Conservation (phyloP, 2,888 invertebrate genomes). For the Cephus runcator region DNA sequence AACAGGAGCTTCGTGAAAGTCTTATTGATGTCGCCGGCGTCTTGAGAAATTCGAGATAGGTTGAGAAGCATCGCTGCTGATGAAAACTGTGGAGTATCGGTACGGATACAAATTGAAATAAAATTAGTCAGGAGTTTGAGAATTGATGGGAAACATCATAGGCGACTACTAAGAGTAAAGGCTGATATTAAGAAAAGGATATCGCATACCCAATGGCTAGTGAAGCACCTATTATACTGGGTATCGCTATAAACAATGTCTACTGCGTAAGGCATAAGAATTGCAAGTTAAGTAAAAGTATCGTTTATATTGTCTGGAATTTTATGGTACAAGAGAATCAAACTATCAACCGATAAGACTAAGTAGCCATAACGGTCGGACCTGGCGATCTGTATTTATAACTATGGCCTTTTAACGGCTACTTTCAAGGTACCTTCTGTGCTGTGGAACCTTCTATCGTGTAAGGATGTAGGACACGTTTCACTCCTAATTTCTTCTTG, state of each 20-base stretch:
- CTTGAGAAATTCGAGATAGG: neutral
- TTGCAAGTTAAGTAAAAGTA: neutral
- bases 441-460: neutral
- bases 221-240: neutral
- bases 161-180: neutral
- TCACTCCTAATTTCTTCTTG: neutral
- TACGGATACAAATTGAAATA: neutral
- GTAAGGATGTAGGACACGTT: neutral
- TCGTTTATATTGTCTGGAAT: neutral
- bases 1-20: neutral
- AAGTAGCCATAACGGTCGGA: neutral
- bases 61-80: neutral
- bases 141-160: neutral
- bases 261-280: neutral
- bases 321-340: neutral
- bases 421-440: neutral
- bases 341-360: neutral
- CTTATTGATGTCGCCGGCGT: conserved; percentile 3
- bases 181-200: neutral
- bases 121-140: neutral
- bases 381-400: neutral
- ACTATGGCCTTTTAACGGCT: neutral
- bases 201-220: neutral
- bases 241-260: neutral
- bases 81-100: neutral